These are phyloP conservation scores for Chascanopsetta lugubris DNA, from an alignment of 2,113 vertebrate genomes.

Conservation along the genomic window DNA sequence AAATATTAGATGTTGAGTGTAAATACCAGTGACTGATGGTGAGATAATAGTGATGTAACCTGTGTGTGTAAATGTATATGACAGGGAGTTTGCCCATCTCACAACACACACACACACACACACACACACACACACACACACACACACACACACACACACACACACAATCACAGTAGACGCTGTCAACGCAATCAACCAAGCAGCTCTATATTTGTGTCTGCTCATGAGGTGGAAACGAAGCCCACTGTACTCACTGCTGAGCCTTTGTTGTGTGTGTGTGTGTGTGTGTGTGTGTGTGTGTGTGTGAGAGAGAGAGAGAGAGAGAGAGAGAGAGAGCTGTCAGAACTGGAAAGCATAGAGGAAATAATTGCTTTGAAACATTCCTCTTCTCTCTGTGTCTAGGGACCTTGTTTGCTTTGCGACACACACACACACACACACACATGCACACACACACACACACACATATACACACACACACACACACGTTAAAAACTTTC, in stretches of 20 bases:
- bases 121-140: too few species aligned
- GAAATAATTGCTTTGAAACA: slow-evolving; percentile 44
- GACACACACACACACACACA: neutral
- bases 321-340: slow-evolving; percentile 39
- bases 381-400: slow-evolving; percentile 16
- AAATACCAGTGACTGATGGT: too few species aligned
- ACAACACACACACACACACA: too few species aligned
- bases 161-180: slow-evolving; percentile 15
- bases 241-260: slow-evolving; percentile 8
- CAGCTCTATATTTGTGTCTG: slow-evolving; percentile 42
- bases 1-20: too few species aligned
- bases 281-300: slow-evolving; percentile 2
- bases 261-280: slow-evolving; percentile 18
- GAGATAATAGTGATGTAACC: too few species aligned
- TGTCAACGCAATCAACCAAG: slow-evolving; percentile 41
- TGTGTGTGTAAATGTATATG: too few species aligned
- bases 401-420: neutral
- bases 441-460: neutral
- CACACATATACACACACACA: neutral
- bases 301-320: neutral
- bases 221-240: slow-evolving; percentile 37
- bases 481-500: neutral
- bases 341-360: slow-evolving; percentile 43
- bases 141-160: neutral
- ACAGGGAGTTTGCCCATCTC: too few species aligned